phyloP scores from a whole-genome alignment of 2,797 vertebrate genomes.

The Neopelma chrysocephalum region DNA sequence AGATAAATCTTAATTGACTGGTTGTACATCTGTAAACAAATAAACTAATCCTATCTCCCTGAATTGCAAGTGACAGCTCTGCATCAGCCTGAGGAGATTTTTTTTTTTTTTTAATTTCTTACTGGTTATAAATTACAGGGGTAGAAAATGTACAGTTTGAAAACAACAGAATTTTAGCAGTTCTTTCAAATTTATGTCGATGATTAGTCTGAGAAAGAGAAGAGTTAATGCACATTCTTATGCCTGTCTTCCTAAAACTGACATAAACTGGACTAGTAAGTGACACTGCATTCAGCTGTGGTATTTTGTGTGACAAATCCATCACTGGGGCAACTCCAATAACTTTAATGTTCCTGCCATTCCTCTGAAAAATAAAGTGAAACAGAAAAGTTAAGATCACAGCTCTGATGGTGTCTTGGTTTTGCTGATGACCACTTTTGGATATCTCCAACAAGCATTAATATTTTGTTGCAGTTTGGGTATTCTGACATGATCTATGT shows the following conservation, averaged over 20 bases:
- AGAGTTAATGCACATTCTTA: neutral
- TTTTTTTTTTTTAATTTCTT: neutral
- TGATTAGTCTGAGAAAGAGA: neutral
- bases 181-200: neutral
- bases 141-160: neutral
- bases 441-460: neutral
- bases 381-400: neutral
- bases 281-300: neutral
- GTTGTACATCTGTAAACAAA: constrained; percentile 47
- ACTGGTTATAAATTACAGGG: neutral
- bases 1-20: constrained; percentile 60
- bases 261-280: neutral
- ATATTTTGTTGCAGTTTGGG: neutral
- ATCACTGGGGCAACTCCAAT: neutral
- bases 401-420: neutral
- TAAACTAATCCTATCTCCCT: constrained; percentile 26
- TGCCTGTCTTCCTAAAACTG: neutral
- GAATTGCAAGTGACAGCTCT: constrained; percentile 15
- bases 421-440: neutral
- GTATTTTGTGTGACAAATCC: neutral
- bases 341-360: neutral
- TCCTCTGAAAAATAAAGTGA: neutral
- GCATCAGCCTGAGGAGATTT: neutral
- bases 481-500: neutral
- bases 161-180: neutral